Base-by-base conservation (phyloP, 2,797 vertebrate genomes). In the Lacerta agilis region DNA sequence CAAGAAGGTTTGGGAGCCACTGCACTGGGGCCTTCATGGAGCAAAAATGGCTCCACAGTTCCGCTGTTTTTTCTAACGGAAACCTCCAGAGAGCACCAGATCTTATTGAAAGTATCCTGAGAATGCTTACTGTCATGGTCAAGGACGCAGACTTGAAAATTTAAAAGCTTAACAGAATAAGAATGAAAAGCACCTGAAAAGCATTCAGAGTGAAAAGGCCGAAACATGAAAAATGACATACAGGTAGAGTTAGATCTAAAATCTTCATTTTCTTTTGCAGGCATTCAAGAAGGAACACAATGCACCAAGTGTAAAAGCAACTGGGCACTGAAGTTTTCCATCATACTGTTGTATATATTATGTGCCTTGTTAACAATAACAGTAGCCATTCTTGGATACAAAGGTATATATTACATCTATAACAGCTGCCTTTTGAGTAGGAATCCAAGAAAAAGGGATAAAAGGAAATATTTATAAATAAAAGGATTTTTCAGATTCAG, bases 261-360 rank as follows among this genome's bases (percentile, higher is more conserved):
- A 41, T 90, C 38, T 94, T 79, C 87, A 43, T 93, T 91, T 95
- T 94, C 93, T 93, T 90, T 97, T 98, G n/a, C 97, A 99, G 99
- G 98, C 95, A 99, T 99, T 97, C 98, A 99, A 94, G 99, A 99
- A 97, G 98, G 98, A 95, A 98, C 97, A 92, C 98, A 98, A 94
- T 99, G 98, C 96, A 99, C 98, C 33, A 99, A 98, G 94, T 99
- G 98, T 97, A 99, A 99, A 97, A 99, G 98, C 94, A 98, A 99
- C 95, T 99, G 98, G 98, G 98, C 98, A 3, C 96, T 99, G 97
- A 99, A 99, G 97, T 98, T 97, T 93, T 98, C 98, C 94, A 98
- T 99, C 95, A 97, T 98, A 90, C 96, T 99, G 86, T 96, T 99
- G 55, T 99, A 99, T 82, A 96, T 99, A 96, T 96, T 99, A 82